Evolutionary conservation across 53 echinoderm and acorn worm species (phyloP), one percentile per base, ranked within the genome.

Genomic region (Echinarachnius parma): DNA sequence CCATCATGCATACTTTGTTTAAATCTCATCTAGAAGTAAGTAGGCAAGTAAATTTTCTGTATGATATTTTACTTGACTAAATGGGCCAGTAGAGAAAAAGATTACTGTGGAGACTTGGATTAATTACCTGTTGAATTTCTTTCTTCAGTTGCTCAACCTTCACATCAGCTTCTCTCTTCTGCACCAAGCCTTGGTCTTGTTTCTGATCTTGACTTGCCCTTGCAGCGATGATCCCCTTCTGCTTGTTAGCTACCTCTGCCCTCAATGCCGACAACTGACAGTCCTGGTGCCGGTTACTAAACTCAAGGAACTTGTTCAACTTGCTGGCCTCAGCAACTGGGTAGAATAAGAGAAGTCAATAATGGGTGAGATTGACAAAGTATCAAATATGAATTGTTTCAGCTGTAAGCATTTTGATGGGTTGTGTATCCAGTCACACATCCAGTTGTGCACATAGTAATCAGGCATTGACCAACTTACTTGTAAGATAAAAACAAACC

Each of bases 251-350:
- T 22, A 85, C 37, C 35, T 85, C 89, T 16, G 33, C 47, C 62
- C 48, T 82, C 21, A 81, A 31, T 15, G 78, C 75, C 1, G 66
- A 31, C 4, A 75, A 68, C 48, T 62, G 26, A 45, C 92, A 92
- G 14, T 67, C 56, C 69, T 92, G 85, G 54, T 92, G 92, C 2
- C 48, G 37, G 47, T 82, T 89, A 59, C 81, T 77, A 64, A 78
- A 81, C 13, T 33, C 50, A 18, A 92, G 71, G 47, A 48, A 66
- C 21, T 61, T 59, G 37, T 92, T 84, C 59, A 92, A 30, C 24
- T 75, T 71, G 4, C 34, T 28, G 4, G 92, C 76, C 46, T 72
- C 86, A 46, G 75, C 75, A 13, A 92, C 92, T 92, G 65, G 16
- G 5, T 0, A 64, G 35, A 19, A 39, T 13, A 39, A 39, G 39